Conservation (phyloP, 1,140 invertebrate species). For the Drosophila pseudoananassae region DNA sequence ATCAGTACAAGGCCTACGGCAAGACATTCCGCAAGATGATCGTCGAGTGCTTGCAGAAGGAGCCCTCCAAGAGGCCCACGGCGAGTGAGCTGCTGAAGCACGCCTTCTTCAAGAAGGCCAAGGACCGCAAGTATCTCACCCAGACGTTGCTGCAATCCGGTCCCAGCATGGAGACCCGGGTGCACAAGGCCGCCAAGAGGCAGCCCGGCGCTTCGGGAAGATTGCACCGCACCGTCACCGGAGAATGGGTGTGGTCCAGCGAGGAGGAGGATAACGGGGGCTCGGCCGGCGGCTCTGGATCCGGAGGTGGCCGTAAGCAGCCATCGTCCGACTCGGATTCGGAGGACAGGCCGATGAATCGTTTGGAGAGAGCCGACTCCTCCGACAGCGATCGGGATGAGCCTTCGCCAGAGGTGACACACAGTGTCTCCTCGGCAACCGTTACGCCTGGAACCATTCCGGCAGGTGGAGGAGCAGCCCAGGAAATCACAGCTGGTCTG, state of each 20-base stretch:
- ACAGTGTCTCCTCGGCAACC: slow-evolving; percentile 64
- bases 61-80: slow-evolving; percentile 96
- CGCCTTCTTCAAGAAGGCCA: slow-evolving; percentile 99
- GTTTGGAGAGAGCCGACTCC: slow-evolving; percentile 85
- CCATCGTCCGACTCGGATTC: slow-evolving; percentile 84
- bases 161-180: slow-evolving; percentile 93
- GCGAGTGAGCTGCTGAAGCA: slow-evolving; percentile 99
- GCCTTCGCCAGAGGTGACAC: slow-evolving; percentile 74
- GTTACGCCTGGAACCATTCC: slow-evolving; percentile 43
- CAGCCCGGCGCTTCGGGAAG: slow-evolving; percentile 96
- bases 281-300: slow-evolving; percentile 22
- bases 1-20: slow-evolving; percentile 98
- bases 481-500: slow-evolving; percentile 59
- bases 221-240: slow-evolving; percentile 96
- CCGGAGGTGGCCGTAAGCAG: slow-evolving; percentile 63
- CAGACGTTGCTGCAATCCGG: slow-evolving; percentile 94
- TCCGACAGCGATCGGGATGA: slow-evolving; percentile 85
- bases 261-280: slow-evolving; percentile 86
- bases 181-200: slow-evolving; percentile 93
- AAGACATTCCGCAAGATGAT: slow-evolving; percentile 99
- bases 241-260: slow-evolving; percentile 99
- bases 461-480: slow-evolving; percentile 14
- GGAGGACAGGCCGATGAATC: slow-evolving; percentile 86
- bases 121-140: slow-evolving; percentile 97
- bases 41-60: slow-evolving; percentile 96